phyloP scores from a whole-genome alignment of 1,140 invertebrate genomes.

The Planococcus citri region DNA sequence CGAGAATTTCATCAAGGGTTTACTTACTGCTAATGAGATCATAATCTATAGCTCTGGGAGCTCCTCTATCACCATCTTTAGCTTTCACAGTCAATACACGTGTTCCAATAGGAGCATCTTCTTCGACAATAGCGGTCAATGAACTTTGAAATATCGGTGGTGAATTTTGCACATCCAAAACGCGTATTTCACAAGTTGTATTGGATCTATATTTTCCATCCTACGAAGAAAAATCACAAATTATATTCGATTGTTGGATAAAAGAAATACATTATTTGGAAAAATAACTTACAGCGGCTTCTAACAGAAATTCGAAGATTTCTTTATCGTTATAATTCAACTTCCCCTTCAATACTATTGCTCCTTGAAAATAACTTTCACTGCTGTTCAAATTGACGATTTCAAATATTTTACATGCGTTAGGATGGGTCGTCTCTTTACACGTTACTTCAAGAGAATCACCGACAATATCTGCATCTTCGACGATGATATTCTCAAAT shows the following conservation, averaged over 20 bases:
- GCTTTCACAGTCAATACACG: conserved; percentile 65
- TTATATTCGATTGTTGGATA: too few species aligned
- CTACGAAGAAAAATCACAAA: conserved; percentile 37
- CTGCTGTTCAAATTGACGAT: conserved; percentile 49
- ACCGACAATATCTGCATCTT: conserved; percentile 65
- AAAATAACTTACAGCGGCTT: conserved; percentile 46
- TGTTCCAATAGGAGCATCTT: conserved; percentile 73
- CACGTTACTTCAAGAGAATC: conserved; percentile 67
- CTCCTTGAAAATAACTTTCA: conserved; percentile 47
- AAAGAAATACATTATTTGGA: neutral
- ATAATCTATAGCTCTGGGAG: conserved; percentile 61
- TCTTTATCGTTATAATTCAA: conserved; percentile 59
- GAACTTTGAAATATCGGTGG: conserved; percentile 70
- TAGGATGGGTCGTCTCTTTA: conserved; percentile 38
- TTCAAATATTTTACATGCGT: conserved; percentile 56
- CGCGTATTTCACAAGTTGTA: conserved; percentile 57
- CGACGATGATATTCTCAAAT: conserved; percentile 54
- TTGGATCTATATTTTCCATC: conserved; percentile 62
- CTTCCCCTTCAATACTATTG: conserved; percentile 47
- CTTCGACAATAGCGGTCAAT: conserved; percentile 61
- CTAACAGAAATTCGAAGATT: conserved; percentile 56
- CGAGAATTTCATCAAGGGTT: too few species aligned
- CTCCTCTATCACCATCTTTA: conserved; percentile 65
- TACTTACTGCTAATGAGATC: conserved; percentile 66
- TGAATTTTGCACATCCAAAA: conserved; percentile 69